Evolutionary conservation across 2,888 invertebrate species (phyloP), one percentile per base, ranked within the genome.

Genomic region (Nomada ferruginata): DNA sequence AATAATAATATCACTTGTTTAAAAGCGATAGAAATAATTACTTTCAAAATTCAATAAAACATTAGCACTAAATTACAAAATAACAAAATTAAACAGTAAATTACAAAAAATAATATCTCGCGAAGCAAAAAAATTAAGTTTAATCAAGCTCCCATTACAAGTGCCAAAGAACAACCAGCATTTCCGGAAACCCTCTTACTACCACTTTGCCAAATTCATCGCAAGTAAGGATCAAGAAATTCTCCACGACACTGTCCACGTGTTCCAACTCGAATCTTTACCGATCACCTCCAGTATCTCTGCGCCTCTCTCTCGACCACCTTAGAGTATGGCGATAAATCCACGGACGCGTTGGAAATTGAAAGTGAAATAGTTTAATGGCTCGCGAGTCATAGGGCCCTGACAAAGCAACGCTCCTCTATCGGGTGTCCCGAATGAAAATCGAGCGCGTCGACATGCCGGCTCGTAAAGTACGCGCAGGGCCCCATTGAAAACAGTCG

Each of bases 361-460:
- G 86, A 86, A 86, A 87, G 82, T 82, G 85, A 85, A 86, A 89
- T 89, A 87, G 87, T 86, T 87, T 82, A 85, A 80, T 83, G 85
- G 77, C 82, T 77, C 74, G 79, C 83, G 77, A 74, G 82, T n/a
- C 76, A 84, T 83, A 85, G 77, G 71, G 71, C 61, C 61, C 59
- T 74, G 85, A 89, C 87, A 89, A 89, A 82, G 84, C 73, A 55
- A 15, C 74, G 78, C 57, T 65, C 71, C 81, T 79, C 77, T 87
- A 89, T 84, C 85, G 83, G 84, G 82, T 80, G 81, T 85, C 73
- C 79, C 76, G 55, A 10, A 1, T 57, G 57, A 65, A 23, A 72
- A 55, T 20, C 53, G 55, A 20, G 20, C 50, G 29, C 70, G 60
- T 20, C 70, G 73, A 65, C 65, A 47, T 68, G 80, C 76, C 57